These are phyloP conservation scores for Trachelus iudaicus DNA, from an alignment of 2,888 invertebrate genomes.

Conservation along the genomic window DNA sequence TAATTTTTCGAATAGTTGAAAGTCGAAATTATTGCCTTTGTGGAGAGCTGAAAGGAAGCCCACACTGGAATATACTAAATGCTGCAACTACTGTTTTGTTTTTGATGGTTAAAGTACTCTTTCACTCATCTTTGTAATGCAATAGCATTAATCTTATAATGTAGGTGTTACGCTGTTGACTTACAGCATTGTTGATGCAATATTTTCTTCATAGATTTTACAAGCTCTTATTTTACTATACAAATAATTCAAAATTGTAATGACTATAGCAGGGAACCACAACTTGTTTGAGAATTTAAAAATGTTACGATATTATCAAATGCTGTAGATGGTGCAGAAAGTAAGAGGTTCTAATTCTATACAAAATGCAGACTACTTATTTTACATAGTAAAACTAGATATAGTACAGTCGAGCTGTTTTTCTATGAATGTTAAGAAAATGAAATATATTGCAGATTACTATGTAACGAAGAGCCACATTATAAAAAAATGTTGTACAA, in stretches of 20 bases:
- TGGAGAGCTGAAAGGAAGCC: background rate
- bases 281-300: background rate
- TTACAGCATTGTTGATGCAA: background rate
- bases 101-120: background rate
- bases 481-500: constrained; percentile 19
- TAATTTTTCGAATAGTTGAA: background rate
- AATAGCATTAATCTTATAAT: background rate
- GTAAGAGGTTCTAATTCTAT: background rate
- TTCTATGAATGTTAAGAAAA: background rate
- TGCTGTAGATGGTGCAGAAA: background rate
- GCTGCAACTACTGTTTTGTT: background rate
- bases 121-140: background rate
- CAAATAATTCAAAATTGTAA: background rate
- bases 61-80: background rate
- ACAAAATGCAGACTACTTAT: background rate
- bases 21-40: background rate
- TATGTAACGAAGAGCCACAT: constrained; percentile 1
- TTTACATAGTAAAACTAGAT: background rate
- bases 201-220: background rate
- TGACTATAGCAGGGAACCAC: background rate
- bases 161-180: background rate
- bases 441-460: background rate
- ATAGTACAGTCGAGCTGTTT: background rate
- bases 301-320: background rate
- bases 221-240: background rate